A percentile compares a stretch with the other conserved stretches of the same genome.
Conservation (phyloP, 2,797 vertebrate species). For the Artibeus jamaicensis region DNA sequence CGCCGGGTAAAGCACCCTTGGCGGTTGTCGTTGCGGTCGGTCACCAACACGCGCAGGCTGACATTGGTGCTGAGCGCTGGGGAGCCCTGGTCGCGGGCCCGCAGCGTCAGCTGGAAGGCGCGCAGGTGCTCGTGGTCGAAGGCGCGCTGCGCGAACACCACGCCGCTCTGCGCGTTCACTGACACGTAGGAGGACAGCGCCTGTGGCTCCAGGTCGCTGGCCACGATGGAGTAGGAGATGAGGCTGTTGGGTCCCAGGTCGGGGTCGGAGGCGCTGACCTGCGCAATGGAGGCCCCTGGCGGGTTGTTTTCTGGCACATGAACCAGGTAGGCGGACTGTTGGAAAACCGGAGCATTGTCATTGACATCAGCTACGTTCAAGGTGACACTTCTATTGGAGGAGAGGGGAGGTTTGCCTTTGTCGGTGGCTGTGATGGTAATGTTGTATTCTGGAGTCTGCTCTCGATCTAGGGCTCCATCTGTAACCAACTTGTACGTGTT, state of each 20-base stretch:
- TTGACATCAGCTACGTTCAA: constrained; percentile 88
- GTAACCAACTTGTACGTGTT: constrained; percentile 82
- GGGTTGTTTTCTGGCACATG: constrained; percentile 88
- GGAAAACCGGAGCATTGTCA: constrained; percentile 89
- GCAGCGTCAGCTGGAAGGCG: neutral
- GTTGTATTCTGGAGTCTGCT: constrained; percentile 79
- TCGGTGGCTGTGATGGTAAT: constrained; percentile 83
- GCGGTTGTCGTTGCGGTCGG: constrained; percentile 85
- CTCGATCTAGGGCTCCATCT: constrained; percentile 78
- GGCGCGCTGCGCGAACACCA: too few relatives aligned
- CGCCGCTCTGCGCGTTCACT: too few relatives aligned
- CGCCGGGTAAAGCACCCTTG: constrained; percentile 82
- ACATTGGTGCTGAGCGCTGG: constrained; percentile 80
- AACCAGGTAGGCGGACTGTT: constrained; percentile 86
- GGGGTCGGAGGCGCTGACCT: constrained; percentile 83
- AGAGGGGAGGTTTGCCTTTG: constrained; percentile 78
- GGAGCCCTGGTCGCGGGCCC: constrained; percentile 80
- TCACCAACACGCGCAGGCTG: constrained; percentile 83
- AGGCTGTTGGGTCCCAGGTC: constrained; percentile 54
- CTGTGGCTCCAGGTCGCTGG: too few relatives aligned
- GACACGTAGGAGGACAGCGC: too few relatives aligned
- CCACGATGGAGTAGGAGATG: too few relatives aligned
- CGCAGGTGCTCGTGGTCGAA: too few relatives aligned
- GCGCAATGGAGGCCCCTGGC: neutral
- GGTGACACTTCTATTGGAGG: constrained; percentile 67